These are phyloP conservation scores for Acholoe squamosa DNA, from an alignment of 2,888 invertebrate species.

Conservation along the genomic window DNA sequence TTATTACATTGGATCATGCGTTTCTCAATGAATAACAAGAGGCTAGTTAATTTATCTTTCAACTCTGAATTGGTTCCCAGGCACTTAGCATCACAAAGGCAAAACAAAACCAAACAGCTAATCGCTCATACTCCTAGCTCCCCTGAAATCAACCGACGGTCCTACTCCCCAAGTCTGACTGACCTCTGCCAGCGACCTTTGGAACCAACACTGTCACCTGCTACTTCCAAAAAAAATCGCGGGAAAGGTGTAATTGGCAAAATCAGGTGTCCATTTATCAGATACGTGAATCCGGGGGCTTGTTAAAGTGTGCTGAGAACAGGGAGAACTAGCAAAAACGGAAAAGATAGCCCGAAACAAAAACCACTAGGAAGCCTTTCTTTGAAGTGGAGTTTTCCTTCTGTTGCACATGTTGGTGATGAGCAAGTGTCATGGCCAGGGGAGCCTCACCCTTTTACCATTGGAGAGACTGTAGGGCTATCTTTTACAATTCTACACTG, in stretches of 20 bases:
- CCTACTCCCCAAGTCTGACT: no score
- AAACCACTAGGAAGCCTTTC: neutral
- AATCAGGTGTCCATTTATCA: conserved; percentile 24
- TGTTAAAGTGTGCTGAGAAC: neutral
- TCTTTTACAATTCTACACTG: no score
- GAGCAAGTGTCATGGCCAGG: neutral
- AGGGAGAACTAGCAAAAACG: neutral
- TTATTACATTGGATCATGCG: no score
- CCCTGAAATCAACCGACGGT: no score
- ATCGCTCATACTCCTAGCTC: neutral
- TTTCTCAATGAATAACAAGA: no score
- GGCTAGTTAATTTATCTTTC: no score
- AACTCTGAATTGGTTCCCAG: no score
- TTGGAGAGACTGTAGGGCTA: no score
- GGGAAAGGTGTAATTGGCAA: conserved; percentile 52
- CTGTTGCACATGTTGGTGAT: neutral
- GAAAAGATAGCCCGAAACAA: neutral
- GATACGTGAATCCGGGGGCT: neutral
- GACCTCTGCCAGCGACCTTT: conserved; percentile 26
- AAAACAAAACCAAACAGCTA: no score
- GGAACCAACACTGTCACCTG: neutral
- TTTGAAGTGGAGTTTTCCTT: conserved; percentile 44
- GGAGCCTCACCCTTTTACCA: no score
- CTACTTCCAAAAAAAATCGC: neutral
- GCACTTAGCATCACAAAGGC: no score